Percentiles rank a stretch among this genome's conserved stretches.
Conservation (phyloP, 1,140 invertebrate genomes). For the Notospermus geniculatus region DNA sequence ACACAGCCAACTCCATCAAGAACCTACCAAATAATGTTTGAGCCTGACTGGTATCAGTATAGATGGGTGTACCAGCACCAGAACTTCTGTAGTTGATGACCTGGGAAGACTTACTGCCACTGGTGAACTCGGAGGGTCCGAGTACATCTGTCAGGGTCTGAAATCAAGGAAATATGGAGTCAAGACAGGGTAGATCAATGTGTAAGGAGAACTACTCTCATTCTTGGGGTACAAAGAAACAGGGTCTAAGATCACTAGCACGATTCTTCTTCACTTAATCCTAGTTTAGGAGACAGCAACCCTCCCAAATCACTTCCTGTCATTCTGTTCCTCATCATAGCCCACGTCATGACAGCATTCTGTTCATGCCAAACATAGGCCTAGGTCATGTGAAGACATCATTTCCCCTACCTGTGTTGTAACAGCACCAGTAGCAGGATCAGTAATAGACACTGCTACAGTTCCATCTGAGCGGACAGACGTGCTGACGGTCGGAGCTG, state of each 20-base stretch:
- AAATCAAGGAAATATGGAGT: constrained; percentile 14
- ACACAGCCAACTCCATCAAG: too few species aligned
- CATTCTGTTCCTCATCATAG: too few species aligned
- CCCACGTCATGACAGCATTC: background rate
- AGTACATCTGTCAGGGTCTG: constrained; percentile 32
- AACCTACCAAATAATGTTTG: background rate
- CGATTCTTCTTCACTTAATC: too few species aligned
- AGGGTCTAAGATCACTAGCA: too few species aligned
- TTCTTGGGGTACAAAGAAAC: too few species aligned
- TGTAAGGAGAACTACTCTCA: too few species aligned
- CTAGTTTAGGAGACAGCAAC: too few species aligned
- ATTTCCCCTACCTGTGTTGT: constrained; percentile 24
- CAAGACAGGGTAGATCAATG: background rate
- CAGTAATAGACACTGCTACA: constrained; percentile 27
- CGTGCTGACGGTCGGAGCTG: constrained; percentile 27
- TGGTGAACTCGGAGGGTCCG: constrained; percentile 34
- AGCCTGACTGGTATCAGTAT: constrained; percentile 26
- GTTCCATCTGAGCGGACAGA: constrained; percentile 29
- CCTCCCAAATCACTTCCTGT: too few species aligned
- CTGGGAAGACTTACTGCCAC: constrained; percentile 17
- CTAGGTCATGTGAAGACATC: too few species aligned
- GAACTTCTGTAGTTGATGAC: constrained; percentile 35
- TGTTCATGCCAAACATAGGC: background rate
- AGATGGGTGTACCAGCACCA: constrained; percentile 34
- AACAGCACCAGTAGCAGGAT: constrained; percentile 29